A percentile compares a stretch with the other conserved stretches of the same genome.
Conservation (phyloP, 2,797 vertebrate species). For the Spinibarbus caldwelli region DNA sequence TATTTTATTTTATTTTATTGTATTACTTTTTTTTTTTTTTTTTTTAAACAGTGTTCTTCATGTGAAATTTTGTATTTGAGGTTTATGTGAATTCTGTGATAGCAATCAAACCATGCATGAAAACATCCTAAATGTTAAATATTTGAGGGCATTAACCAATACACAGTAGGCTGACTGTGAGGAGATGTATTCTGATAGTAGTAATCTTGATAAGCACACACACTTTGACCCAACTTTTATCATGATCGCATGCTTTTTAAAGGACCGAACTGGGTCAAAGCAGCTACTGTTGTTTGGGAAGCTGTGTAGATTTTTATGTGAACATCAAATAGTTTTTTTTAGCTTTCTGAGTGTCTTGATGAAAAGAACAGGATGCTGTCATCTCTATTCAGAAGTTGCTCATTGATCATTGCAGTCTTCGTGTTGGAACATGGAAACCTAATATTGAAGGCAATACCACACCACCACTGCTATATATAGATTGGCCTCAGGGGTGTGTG, state of each 20-base stretch:
- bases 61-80: not conserved
- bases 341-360: not conserved
- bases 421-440: slow-evolving; percentile 1
- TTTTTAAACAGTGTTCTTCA: not conserved
- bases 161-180: not conserved
- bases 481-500: slow-evolving; percentile 11
- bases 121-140: not conserved
- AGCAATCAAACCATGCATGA: not conserved
- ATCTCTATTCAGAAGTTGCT: not conserved
- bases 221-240: slow-evolving; percentile 28
- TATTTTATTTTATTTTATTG: too few species aligned
- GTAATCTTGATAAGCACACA: not conserved
- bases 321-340: not conserved
- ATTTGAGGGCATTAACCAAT: not conserved
- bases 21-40: too few species aligned
- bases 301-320: not conserved
- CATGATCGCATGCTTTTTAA: not conserved
- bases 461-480: slow-evolving; percentile 12
- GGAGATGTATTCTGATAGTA: not conserved
- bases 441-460: slow-evolving; percentile 3
- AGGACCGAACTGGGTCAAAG: not conserved
- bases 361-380: not conserved
- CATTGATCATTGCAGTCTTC: not conserved
- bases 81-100: not conserved
- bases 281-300: not conserved